These are phyloP conservation scores for Rhinoptilus africanus DNA, from an alignment of 2,113 vertebrate genomes.

Conservation along the genomic window DNA sequence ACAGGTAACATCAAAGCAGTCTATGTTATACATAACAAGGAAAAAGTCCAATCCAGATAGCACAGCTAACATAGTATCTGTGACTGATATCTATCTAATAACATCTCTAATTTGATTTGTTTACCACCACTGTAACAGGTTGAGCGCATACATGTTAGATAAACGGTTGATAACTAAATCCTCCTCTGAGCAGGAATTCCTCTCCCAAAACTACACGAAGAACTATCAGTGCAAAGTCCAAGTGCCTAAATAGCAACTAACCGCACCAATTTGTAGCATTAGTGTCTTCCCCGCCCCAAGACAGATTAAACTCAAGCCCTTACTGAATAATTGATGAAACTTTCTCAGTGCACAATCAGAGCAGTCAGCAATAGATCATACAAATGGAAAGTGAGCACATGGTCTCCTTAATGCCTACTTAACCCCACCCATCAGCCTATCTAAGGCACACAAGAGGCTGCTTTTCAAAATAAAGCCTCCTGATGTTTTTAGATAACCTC, in stretches of 20 bases:
- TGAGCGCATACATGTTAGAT: not conserved
- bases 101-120: not conserved
- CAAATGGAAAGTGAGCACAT: not conserved
- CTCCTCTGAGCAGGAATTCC: not conserved
- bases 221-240: not conserved
- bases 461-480: not conserved
- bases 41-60: not conserved
- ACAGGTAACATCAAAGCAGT: not conserved
- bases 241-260: not conserved
- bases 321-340: conserved; percentile 36
- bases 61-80: not conserved
- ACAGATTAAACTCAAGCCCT: not conserved
- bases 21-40: not conserved
- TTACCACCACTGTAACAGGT: not conserved
- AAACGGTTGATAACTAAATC: not conserved
- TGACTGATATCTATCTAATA: not conserved
- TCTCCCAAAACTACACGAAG: not conserved
- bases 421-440: not conserved
- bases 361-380: not conserved
- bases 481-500: not conserved
- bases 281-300: not conserved
- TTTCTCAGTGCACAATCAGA: not conserved
- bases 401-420: not conserved
- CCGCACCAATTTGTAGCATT: not conserved
- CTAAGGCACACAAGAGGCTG: not conserved